Evolutionary conservation across 1,140 invertebrate species (phyloP).

Genomic region (Drosophila pandora): DNA sequence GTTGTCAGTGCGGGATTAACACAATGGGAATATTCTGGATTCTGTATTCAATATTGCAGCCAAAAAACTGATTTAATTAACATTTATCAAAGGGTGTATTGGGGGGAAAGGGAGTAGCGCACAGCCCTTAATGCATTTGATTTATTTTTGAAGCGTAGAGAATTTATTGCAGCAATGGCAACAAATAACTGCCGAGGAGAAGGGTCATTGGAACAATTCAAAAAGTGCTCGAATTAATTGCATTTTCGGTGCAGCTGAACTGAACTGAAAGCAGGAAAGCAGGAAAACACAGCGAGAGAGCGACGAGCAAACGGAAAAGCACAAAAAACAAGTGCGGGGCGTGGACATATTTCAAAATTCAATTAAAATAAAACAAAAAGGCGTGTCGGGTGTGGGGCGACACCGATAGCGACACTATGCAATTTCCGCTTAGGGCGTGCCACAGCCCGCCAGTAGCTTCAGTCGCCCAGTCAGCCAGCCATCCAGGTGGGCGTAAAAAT

Average conservation of each 20-base stretch:
- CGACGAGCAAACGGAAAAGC: conserved; percentile 19
- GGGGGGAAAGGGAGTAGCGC: neutral
- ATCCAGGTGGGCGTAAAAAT: conserved; percentile 76
- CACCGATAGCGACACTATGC: conserved; percentile 68
- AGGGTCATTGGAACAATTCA: conserved; percentile 59
- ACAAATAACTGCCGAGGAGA: conserved; percentile 40
- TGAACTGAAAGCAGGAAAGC: conserved; percentile 23
- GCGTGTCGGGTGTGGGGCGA: conserved; percentile 9
- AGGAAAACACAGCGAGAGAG: conserved; percentile 18
- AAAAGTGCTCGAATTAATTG: conserved; percentile 78
- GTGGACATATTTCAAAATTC: conserved; percentile 78
- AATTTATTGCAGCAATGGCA: conserved; percentile 65
- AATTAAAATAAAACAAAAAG: conserved; percentile 78
- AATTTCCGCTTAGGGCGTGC: conserved; percentile 71
- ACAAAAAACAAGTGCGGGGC: conserved; percentile 13
- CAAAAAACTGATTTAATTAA: conserved; percentile 62
- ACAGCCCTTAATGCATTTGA: conserved; percentile 59
- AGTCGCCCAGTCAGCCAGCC: neutral
- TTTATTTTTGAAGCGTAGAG: conserved; percentile 55
- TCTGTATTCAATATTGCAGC: neutral
- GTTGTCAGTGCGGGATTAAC: conserved; percentile 21
- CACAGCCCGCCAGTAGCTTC: neutral
- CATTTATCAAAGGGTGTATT: conserved; percentile 25
- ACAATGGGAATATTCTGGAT: conserved; percentile 15
- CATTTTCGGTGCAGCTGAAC: conserved; percentile 51